A percentile compares a stretch with the other conserved stretches of the same genome.
These are phyloP conservation scores for Noctua janthe DNA, from an alignment of 2,888 invertebrate genomes.

Conservation along the genomic window DNA sequence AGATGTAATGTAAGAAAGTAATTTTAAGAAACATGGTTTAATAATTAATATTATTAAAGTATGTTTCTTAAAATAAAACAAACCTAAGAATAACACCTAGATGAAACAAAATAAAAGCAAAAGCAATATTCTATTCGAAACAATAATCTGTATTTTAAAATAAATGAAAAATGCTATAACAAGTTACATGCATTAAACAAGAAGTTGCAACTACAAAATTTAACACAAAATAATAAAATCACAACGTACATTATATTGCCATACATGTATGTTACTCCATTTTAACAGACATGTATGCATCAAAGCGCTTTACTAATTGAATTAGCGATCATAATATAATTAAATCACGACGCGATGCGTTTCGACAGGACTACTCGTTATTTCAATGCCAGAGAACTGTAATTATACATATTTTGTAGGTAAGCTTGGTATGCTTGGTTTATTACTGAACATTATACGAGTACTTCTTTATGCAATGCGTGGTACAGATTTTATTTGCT, in stretches of 20 bases:
- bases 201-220: background rate
- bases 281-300: background rate
- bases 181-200: background rate
- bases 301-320: background rate
- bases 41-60: background rate
- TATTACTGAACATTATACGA: background rate
- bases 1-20: background rate
- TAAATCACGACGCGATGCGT: background rate
- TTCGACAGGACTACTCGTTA: background rate
- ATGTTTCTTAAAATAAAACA: background rate
- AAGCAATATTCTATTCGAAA: background rate
- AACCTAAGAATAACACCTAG: background rate
- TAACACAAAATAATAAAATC: background rate
- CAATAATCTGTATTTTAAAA: background rate
- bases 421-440: background rate
- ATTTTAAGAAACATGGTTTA: no score
- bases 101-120: background rate
- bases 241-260: background rate
- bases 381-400: background rate
- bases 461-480: background rate
- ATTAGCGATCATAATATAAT: background rate
- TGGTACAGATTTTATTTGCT: background rate
- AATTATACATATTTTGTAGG: background rate
- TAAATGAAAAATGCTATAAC: background rate
- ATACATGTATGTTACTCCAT: background rate